Evolutionary conservation across 2,888 invertebrate genomes (phyloP).

Genomic region (Tenthredo mesomela): DNA sequence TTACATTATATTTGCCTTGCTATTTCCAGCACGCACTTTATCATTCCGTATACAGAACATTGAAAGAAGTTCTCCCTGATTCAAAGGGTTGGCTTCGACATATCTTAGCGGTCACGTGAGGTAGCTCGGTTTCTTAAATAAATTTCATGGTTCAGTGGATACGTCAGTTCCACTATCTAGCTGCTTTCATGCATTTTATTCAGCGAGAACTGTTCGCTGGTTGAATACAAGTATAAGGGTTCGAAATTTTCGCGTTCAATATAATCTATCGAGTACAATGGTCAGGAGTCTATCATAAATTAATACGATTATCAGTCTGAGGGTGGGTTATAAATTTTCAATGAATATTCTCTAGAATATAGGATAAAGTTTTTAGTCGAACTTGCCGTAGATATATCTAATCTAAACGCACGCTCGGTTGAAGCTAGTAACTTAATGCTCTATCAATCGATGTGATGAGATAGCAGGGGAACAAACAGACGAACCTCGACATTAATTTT

Average conservation of each 20-base stretch:
- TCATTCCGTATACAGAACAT: not conserved
- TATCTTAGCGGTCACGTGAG: constrained; percentile 5
- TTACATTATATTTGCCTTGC: not conserved
- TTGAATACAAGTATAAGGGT: not conserved
- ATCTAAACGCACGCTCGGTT: not conserved
- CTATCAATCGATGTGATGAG: not conserved
- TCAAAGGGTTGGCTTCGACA: constrained; percentile 23
- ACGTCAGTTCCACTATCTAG: constrained; percentile 23
- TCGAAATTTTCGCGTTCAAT: not conserved
- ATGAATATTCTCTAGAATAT: not conserved
- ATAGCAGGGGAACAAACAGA: constrained; percentile 6
- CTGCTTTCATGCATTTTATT: constrained; percentile 2
- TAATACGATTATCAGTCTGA: not conserved
- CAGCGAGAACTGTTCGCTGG: not conserved
- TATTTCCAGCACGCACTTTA: constrained; percentile 16
- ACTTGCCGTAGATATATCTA: not conserved
- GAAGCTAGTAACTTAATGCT: not conserved
- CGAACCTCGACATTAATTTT: not conserved
- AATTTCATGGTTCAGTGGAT: constrained; percentile 4
- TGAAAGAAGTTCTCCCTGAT: constrained; percentile 18
- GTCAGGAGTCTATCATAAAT: not conserved
- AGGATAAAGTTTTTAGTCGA: not conserved
- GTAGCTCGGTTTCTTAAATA: not conserved
- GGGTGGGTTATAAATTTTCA: not conserved
- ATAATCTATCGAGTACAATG: not conserved